Evolutionary conservation across 2,797 vertebrate genomes (phyloP), one percentile per base, ranked within the genome.

Genomic region (Glyptemys insculpta): DNA sequence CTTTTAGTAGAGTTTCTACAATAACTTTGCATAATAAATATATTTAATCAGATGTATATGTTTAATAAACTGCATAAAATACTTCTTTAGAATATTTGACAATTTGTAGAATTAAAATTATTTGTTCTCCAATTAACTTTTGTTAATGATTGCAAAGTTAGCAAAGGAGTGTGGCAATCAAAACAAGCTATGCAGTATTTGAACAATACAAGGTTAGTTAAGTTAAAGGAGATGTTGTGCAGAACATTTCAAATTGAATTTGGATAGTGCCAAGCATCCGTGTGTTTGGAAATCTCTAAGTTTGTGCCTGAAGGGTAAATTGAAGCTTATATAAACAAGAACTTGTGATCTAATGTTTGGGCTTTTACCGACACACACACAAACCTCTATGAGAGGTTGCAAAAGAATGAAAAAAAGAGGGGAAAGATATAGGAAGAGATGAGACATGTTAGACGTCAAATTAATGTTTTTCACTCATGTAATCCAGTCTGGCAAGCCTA

Each of bases 291-390:
- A 97, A 96, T 94, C 93, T 98, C 95, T 93, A 93, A 96, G 93
- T 98, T 97, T 97, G 90, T 97, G 97, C 97, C 97, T 97, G 97
- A 97, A 97, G 97, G 96, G 85, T 96, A 96, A 96, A 97, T 95
- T 97, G 96, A 97, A 96, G 95, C 96, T 98, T 97, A 97, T 97
- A 97, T 97, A 97, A 97, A 98, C 97, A 97, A 97, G 93, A 97
- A 96, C 93, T 97, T 97, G 94, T 97, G 96, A 97, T 97, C 97
- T 97, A 96, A 95, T 97, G 94, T 97, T 98, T 96, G 91, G 86
- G 95, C 94, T 97, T 97, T 98, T 97, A 95, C 93, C 92, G 93
- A 97, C 94, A 97, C 83, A 93, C 90, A 87, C 92, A 94, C 91
- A 97, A 97, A 94, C 74, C 89, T 95, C 94, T 96, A 93, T 79